Evolutionary conservation across 2,113 vertebrate genomes (phyloP).

Genomic region (Protobothrops mucrosquamatus): DNA sequence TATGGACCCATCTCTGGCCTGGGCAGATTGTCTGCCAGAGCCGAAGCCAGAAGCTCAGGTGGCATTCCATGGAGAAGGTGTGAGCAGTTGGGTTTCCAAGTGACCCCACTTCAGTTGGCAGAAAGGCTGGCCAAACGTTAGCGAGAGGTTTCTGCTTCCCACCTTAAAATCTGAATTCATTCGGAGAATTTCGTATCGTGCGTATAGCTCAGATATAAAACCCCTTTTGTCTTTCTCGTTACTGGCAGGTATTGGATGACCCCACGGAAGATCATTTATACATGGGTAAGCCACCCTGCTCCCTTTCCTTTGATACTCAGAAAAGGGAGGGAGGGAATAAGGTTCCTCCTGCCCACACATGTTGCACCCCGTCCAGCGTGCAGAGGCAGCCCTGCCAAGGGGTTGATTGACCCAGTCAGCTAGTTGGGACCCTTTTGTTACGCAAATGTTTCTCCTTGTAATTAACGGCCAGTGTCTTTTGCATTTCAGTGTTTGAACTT

Average conservation of each 20-base stretch:
- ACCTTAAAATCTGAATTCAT: not conserved
- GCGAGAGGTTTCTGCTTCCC: not conserved
- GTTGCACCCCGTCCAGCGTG: not conserved
- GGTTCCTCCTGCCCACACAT: not conserved
- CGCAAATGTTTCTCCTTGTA: rapidly evolving
- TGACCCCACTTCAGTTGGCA: not conserved
- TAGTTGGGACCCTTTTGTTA: not conserved
- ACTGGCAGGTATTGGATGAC: slow-evolving; percentile 92
- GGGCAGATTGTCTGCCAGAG: too few species aligned
- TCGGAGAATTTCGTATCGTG: not conserved
- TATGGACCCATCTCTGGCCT: too few species aligned
- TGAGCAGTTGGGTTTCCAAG: not conserved
- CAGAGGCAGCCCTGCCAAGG: not conserved
- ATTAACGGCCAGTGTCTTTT: slow-evolving; percentile 46
- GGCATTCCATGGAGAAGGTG: not conserved
- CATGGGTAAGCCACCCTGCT: slow-evolving; percentile 83
- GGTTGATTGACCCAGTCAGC: not conserved
- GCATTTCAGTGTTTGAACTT: slow-evolving; percentile 90
- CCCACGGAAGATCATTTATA: slow-evolving; percentile 97
- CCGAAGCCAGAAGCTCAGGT: not conserved
- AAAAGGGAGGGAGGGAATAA: not conserved
- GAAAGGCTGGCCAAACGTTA: not conserved
- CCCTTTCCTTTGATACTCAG: rapidly evolving
- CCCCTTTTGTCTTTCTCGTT: slow-evolving; percentile 1
- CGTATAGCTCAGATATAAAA: rapidly evolving